Percentiles rank a stretch among this genome's conserved stretches.
These are phyloP conservation scores for Sylvia borin DNA, from an alignment of 2,797 vertebrate species.

Conservation along the genomic window DNA sequence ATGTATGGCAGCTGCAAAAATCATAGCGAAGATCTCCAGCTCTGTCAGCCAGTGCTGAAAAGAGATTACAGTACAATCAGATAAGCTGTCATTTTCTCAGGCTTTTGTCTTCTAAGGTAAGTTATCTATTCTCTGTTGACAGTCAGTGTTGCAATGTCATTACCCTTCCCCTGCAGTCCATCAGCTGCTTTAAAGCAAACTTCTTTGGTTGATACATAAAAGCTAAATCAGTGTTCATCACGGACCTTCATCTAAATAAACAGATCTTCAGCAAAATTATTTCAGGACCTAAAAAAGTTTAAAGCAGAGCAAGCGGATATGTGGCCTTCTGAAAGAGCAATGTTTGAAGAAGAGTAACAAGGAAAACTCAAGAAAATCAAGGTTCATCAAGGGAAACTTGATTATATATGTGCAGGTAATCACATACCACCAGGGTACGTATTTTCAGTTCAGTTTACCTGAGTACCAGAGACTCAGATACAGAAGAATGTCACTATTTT, in stretches of 20 bases:
- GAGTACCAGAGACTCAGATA: background rate
- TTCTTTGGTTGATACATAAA: background rate
- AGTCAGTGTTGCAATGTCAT: background rate
- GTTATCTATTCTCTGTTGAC: constrained; percentile 19
- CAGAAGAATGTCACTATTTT: background rate
- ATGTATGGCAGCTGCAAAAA: constrained; percentile 94
- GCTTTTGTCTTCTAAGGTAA: constrained; percentile 19
- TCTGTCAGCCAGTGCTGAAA: constrained; percentile 94
- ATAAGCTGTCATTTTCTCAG: constrained; percentile 2
- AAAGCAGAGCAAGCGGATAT: background rate
- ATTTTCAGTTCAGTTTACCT: background rate
- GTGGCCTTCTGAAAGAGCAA: background rate
- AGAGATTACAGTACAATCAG: constrained; percentile 56
- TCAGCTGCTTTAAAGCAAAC: background rate
- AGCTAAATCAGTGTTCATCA: background rate
- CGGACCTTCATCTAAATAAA: background rate
- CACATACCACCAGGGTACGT: background rate
- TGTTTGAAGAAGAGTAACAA: background rate
- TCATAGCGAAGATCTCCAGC: constrained; percentile 93
- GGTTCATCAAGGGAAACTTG: background rate
- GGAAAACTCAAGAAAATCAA: background rate
- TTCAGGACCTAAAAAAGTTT: background rate
- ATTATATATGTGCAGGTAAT: background rate
- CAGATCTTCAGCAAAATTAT: background rate
- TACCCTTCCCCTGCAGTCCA: constrained; percentile 4